Evolutionary conservation across 2,888 invertebrate genomes (phyloP), one percentile per base, ranked within the genome.

Genomic region (Colletes collaris): DNA sequence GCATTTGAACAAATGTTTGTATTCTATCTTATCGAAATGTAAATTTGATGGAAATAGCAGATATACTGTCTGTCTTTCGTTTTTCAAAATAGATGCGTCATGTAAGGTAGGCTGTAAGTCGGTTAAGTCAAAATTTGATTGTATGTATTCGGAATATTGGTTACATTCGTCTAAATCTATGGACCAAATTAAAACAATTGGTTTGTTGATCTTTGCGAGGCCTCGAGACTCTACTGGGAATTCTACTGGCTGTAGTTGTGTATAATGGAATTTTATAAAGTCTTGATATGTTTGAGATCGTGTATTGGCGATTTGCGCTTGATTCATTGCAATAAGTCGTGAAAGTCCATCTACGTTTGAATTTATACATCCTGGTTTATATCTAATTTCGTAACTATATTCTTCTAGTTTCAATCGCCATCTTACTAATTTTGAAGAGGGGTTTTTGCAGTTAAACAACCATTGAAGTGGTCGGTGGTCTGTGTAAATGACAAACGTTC

Each of bases 181-280:
- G 7, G 67, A 67, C 67, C 67, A 67, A 4, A 74, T 4, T 8
- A 74, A 10, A 3, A 67, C 37, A n/a, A 74, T 66, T n/a, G 74
- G 60, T 1, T 74, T 56, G 11, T 62, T 46, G 6, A 74, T 67
- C 16, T 66, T 3, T 40, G 40, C 40, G 7, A 40, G 40, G 40
- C 40, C 3, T 40, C 7, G 40, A 40, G 4, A 68, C 10, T 10
- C 6, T 52, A 66, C 5, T 4, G 46, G 60, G 0, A 10, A 16
- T 3, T 58, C 44, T 40, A 59, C 53, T 52, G 27, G n/a, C 27
- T 59, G 50, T 46, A 49, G 59, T 35, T 16, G 40, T 0, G 55
- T 60, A 27, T 66, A 73, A 27, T 73, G 73, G 16, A 11, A 73
- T 52, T 66, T 66, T 2, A 73, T 46, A 16, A 74, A 74, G 11